Conservation (phyloP, 1,140 invertebrate species). For the Cherax destructor region DNA sequence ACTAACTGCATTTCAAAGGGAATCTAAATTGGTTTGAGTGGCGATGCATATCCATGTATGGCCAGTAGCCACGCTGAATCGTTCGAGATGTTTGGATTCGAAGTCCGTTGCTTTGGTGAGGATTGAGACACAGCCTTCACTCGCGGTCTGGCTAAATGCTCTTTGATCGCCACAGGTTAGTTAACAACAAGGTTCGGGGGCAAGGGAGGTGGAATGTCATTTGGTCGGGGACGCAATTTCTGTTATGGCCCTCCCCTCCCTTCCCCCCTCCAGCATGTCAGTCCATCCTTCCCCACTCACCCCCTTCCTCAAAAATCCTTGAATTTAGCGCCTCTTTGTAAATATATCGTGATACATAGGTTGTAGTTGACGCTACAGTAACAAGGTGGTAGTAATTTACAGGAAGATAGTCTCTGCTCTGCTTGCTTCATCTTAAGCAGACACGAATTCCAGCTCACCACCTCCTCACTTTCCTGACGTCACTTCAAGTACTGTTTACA, state of each 20-base stretch:
- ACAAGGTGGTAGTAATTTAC: too few relatives aligned
- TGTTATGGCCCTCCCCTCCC: not conserved
- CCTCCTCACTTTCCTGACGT: too few relatives aligned
- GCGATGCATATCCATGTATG: conserved; percentile 67
- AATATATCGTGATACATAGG: too few relatives aligned
- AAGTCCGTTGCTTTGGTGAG: conserved; percentile 38
- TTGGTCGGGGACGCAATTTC: conserved; percentile 17
- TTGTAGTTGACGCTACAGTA: too few relatives aligned
- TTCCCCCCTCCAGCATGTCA: not conserved
- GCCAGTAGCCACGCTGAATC: conserved; percentile 57
- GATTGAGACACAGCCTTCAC: conserved; percentile 52
- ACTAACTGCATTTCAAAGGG: conserved; percentile 60
- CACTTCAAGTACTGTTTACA: too few relatives aligned
- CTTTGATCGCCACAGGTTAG: conserved; percentile 55
- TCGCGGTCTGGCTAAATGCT: conserved; percentile 26
- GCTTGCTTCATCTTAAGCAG: too few relatives aligned
- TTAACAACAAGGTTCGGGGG: conserved; percentile 13
- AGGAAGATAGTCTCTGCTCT: too few relatives aligned
- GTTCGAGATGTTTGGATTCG: conserved; percentile 66
- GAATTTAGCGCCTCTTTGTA: too few relatives aligned
- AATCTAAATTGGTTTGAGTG: conserved; percentile 68
- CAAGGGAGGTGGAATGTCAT: conserved; percentile 32
- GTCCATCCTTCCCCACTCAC: too few relatives aligned
- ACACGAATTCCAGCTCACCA: too few relatives aligned
- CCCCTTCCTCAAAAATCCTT: too few relatives aligned